A percentile compares a stretch with the other conserved stretches of the same genome.
phyloP scores from a whole-genome alignment of 1,140 invertebrate genomes.

The Tetragnatha versicolor region DNA sequence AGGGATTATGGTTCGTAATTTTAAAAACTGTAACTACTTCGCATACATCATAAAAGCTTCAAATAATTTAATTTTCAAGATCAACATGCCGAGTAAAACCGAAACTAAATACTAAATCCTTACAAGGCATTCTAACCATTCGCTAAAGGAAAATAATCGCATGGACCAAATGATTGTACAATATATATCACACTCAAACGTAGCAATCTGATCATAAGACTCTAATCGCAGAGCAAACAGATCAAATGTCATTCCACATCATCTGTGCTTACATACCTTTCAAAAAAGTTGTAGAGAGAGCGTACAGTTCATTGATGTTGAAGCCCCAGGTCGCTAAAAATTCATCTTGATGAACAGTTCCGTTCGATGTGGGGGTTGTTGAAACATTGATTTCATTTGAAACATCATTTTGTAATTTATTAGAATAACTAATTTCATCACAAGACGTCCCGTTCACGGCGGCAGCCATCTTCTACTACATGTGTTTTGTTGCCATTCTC shows the following conservation, averaged over 20 bases:
- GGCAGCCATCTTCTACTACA: conserved; percentile 22
- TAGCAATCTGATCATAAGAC: too few species aligned
- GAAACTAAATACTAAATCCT: too few species aligned
- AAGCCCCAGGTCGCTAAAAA: conserved; percentile 49
- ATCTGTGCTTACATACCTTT: conserved; percentile 53
- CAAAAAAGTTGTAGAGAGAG: conserved; percentile 54
- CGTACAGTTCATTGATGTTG: conserved; percentile 45
- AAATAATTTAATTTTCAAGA: too few species aligned
- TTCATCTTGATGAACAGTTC: neutral
- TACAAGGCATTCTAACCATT: too few species aligned
- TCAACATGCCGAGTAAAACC: too few species aligned
- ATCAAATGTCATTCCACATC: conserved; percentile 22
- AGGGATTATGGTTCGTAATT: too few species aligned
- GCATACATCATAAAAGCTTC: too few species aligned
- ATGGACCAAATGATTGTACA: too few species aligned
- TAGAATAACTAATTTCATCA: neutral
- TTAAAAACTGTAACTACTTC: too few species aligned
- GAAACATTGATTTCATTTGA: neutral
- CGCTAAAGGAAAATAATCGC: too few species aligned
- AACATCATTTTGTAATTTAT: neutral
- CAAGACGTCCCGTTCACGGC: conserved; percentile 6
- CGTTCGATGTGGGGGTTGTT: neutral
- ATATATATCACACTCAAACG: too few species aligned
- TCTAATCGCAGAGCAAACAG: too few species aligned
- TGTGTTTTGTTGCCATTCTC: conserved; percentile 20